phyloP scores from a whole-genome alignment of 2,888 invertebrate genomes.

The Monochamus alternatus region DNA sequence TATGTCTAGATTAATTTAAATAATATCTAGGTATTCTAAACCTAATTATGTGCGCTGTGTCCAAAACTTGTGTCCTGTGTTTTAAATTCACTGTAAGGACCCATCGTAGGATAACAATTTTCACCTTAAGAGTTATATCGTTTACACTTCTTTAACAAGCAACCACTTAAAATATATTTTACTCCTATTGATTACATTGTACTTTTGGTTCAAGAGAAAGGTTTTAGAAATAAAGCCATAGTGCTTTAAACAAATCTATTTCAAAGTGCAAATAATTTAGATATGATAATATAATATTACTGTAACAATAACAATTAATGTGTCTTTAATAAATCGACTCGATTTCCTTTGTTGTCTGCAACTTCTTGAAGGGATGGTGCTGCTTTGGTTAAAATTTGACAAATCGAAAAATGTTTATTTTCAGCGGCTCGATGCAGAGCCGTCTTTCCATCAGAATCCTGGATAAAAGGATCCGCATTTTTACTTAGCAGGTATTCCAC shows the following conservation, averaged over 20 bases:
- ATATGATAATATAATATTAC: not conserved
- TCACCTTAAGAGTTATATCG: too few relatives aligned
- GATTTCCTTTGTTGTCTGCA: constrained; percentile 50
- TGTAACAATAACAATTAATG: constrained; percentile 8
- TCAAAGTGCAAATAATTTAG: constrained; percentile 4
- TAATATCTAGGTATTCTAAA: too few relatives aligned
- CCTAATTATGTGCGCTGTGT: too few relatives aligned
- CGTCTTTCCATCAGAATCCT: constrained; percentile 87
- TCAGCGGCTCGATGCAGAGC: constrained; percentile 84
- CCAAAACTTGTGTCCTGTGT: too few relatives aligned
- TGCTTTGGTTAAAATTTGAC: constrained; percentile 43
- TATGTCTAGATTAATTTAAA: too few relatives aligned
- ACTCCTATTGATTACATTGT: too few relatives aligned
- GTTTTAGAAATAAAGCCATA: not conserved
- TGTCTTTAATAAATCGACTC: constrained; percentile 24
- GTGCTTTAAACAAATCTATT: not conserved
- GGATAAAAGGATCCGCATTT: constrained; percentile 77
- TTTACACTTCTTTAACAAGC: too few relatives aligned
- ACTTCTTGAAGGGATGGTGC: constrained; percentile 49
- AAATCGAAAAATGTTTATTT: constrained; percentile 59
- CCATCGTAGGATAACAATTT: too few relatives aligned
- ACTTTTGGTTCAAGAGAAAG: not conserved
- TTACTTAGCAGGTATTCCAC: constrained; percentile 78
- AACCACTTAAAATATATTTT: too few relatives aligned
- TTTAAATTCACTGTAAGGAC: too few relatives aligned